Base-by-base conservation (phyloP, 2,888 invertebrate species). In the Syrista parreyssii region DNA sequence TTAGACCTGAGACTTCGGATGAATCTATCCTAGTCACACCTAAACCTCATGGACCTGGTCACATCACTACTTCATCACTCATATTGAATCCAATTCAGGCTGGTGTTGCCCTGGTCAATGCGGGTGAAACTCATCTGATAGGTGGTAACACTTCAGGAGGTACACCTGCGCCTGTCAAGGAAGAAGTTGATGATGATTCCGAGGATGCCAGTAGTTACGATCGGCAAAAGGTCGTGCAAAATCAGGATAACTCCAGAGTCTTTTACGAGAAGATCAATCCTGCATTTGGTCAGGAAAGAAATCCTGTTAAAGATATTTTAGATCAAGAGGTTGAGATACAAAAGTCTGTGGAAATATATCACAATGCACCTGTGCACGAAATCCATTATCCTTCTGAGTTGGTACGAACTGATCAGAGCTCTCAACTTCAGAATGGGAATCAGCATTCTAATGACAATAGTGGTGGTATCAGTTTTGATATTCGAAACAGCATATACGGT, bases 341-440 rank as follows among this genome's bases (percentile, higher is more conserved):
- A 79, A 91, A 90, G 81, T 90, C 90, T 11, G 81, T 91, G 32
- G 91, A 91, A 77, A 76, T 91, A 69, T 91, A 88, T 80, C 88
- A 89, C 75, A 87, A 85, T 30, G 87, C 87, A 33, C 90, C 91
- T n/a, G 82, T 88, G 15, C 89, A 89, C n/a, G 90, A 90, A 81
- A 89, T 90, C 75, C 89, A 91, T 84, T 91, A 89, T 78, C 87
- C 89, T 3, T 78, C 82, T 34, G 82, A 86, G 72, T 84, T 87
- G 68, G 76, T 83, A 40, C 4, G 40, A 40, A 40, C 40, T 4
- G 40, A 40, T 40, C 40, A 40, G 40, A 15, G 40, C 4, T 40
- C 12, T 40, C 40, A 40, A 15, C 15, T 40, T 40, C 40, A 40
- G 15, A 40, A 40, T 15, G 40, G 12, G 15, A 40, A 40, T 15